Base-by-base conservation (phyloP, 1,140 invertebrate genomes). In the Lordiphosa collinella region DNA sequence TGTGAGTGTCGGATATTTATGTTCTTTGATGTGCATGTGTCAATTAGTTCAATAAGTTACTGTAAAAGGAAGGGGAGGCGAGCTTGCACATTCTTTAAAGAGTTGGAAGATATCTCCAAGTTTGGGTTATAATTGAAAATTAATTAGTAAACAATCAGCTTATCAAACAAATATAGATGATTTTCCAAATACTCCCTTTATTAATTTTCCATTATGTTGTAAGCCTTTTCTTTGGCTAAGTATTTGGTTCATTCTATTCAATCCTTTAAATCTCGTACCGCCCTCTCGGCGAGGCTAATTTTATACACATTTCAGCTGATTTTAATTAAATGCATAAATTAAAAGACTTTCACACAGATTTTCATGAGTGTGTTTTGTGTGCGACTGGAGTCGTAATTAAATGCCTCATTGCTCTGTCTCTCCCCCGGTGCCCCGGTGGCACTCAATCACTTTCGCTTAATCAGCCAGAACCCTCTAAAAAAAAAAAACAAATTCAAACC, bases 401-500 rank as follows among this genome's bases (percentile, higher is more conserved):
- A 69, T 52, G 52, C 49, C 10, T 18, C 22, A 36, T 16, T 35
- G 12, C 47, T 29, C 16, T 22, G 36, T 13, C 8, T 22, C 36
- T 43, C 46, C 22, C 36, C 8, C 31, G 51, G 16, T 22, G n/a
- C 7, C 8, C n/a, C n/a, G n/a, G n/a, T 54, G 76, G 41, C 66
- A 56, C 62, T 76, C 66, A 76, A 82, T 80, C 71, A 82, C 78
- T 72, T 84, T 72, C 58, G 66, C 76, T 61, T 80, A 76, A 80
- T 84, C 76, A 80, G 76, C 62, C 61, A 52, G 63, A 57, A 38
- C 54, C 37, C 54, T 31, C 50, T 36, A 49, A 63, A 61, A 64
- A 59, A 57, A 50, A 40, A 65, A 13, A 37, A 22, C 18, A 50
- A 36, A 57, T 54, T 35, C 53, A 67, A 46, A 58, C 71, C 66